Evolutionary conservation across 2,888 invertebrate species (phyloP).

Genomic region (Hecatera dysodea): DNA sequence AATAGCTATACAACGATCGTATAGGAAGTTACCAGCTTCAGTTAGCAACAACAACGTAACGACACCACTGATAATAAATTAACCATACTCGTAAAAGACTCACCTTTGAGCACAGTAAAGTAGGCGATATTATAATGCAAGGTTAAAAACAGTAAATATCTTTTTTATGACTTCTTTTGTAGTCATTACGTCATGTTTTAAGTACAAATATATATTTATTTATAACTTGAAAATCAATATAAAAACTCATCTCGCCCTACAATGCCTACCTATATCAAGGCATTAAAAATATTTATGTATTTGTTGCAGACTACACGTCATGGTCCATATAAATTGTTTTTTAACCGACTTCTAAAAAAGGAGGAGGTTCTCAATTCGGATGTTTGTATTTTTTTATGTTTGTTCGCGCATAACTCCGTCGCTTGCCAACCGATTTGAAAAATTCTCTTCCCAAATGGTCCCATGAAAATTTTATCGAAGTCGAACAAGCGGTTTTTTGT

Average conservation of each 20-base stretch:
- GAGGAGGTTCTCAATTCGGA: no score
- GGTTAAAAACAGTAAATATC: not conserved
- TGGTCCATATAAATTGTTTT: no score
- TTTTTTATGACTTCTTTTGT: not conserved
- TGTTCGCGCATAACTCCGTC: no score
- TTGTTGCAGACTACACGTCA: no score
- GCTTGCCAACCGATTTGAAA: no score
- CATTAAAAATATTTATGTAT: not conserved
- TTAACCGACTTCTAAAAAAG: no score
- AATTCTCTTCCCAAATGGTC: no score
- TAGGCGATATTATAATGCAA: not conserved
- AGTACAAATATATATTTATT: not conserved
- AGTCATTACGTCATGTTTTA: not conserved
- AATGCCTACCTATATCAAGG: not conserved
- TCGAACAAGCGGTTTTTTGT: no score
- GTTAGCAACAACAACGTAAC: not conserved
- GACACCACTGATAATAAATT: not conserved
- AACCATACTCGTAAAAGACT: slow-evolving; percentile 18
- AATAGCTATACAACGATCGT: not conserved
- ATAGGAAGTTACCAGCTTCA: slow-evolving; percentile 5
- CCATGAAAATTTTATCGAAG: no score
- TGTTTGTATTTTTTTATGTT: no score
- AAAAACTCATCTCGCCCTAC: not conserved
- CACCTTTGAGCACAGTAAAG: slow-evolving; percentile 4
- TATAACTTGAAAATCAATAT: no score